Percentiles rank a stretch among this genome's conserved stretches.
Conservation (phyloP, 2,888 invertebrate genomes). For the Agrilus biguttatus region DNA sequence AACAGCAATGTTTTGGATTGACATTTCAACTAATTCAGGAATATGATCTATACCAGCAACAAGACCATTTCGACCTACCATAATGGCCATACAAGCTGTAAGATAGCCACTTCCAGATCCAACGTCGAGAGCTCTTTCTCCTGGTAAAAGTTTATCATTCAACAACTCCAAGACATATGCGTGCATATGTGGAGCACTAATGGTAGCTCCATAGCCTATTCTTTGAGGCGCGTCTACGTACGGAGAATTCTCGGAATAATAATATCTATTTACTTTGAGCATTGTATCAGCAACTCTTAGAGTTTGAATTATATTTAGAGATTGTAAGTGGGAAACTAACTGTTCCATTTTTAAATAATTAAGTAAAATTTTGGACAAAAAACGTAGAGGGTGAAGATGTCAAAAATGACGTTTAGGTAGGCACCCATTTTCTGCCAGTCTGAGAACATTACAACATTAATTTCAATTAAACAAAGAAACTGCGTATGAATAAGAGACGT, state of each 20-base stretch:
- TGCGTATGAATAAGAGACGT: too few relatives aligned
- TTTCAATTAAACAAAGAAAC: too few relatives aligned
- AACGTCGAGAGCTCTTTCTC: conserved; percentile 73
- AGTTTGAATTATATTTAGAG: conserved; percentile 47
- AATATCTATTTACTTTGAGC: conserved; percentile 68
- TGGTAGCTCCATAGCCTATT: conserved; percentile 90
- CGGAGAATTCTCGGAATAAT: conserved; percentile 62
- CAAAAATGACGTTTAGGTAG: too few relatives aligned
- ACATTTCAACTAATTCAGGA: conserved; percentile 59
- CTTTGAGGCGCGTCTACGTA: conserved; percentile 86
- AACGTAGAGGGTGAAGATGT: too few relatives aligned
- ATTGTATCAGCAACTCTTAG: conserved; percentile 67
- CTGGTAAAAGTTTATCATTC: conserved; percentile 59
- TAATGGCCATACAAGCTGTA: conserved; percentile 78
- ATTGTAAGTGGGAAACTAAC: too few relatives aligned
- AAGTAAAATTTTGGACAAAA: too few relatives aligned
- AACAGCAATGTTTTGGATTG: conserved; percentile 59
- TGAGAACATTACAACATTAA: too few relatives aligned
- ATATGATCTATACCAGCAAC: conserved; percentile 85
- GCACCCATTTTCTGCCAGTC: too few relatives aligned
- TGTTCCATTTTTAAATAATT: too few relatives aligned
- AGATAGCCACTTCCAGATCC: conserved; percentile 91
- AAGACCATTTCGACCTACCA: conserved; percentile 53
- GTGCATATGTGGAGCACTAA: conserved; percentile 96
- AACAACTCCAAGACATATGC: conserved; percentile 81